phyloP scores from a whole-genome alignment of 1,140 invertebrate genomes.

The Meloidogyne exigua region DNA sequence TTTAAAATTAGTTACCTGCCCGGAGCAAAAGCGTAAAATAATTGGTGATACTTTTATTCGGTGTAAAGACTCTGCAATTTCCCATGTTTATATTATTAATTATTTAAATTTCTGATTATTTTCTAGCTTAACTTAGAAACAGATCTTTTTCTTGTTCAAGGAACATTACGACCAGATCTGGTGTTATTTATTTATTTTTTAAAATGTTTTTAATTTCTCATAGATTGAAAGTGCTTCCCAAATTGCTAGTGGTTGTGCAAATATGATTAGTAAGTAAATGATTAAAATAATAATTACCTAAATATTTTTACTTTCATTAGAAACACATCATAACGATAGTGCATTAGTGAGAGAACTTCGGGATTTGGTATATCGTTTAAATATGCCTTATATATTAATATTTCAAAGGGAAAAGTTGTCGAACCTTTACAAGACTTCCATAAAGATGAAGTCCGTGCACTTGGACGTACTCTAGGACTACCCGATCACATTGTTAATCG shows the following conservation, averaged over 20 bases:
- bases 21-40: conserved; percentile 96
- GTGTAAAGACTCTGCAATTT: conserved; percentile 57
- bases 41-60: conserved; percentile 96
- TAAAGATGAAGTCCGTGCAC: conserved; percentile 86
- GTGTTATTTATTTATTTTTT: background rate
- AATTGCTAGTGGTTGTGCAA: conserved; percentile 79
- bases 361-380: conserved; percentile 64
- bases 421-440: conserved; percentile 98
- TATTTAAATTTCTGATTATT: background rate
- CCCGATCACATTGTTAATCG: conserved; percentile 81
- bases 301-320: background rate
- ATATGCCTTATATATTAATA: background rate
- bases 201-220: background rate
- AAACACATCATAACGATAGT: conserved; percentile 99
- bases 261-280: conserved; percentile 75
- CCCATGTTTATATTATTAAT: conserved; percentile 30
- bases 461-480: conserved; percentile 83
- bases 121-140: conserved; percentile 48
- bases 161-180: conserved; percentile 90
- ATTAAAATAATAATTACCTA: background rate
- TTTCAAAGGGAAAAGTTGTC: conserved; percentile 77
- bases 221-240: conserved; percentile 88
- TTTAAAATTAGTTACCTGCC: conserved; percentile 80
- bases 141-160: conserved; percentile 65
- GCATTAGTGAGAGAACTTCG: conserved; percentile 86